These are phyloP conservation scores for Octonoba sinensis DNA, from an alignment of 2,888 invertebrate genomes.

Conservation along the genomic window DNA sequence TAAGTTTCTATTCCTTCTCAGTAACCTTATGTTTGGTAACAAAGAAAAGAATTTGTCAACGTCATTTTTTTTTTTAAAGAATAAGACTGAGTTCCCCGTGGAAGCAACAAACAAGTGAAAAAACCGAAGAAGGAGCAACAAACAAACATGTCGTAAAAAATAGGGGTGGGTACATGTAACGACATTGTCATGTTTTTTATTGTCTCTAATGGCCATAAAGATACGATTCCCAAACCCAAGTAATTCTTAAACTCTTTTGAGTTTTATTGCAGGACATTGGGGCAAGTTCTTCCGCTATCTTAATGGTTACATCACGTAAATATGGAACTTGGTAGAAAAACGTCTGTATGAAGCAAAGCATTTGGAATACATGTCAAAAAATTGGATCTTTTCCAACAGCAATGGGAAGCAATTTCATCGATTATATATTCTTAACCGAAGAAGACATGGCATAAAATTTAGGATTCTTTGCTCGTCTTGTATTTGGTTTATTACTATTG, in stretches of 20 bases:
- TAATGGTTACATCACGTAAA: constrained; percentile 58
- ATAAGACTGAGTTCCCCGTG: background rate
- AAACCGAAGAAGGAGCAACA: background rate
- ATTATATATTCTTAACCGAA: constrained; percentile 52
- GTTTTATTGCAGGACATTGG: constrained; percentile 56
- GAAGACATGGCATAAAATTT: constrained; percentile 47
- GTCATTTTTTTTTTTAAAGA: constrained; percentile 41
- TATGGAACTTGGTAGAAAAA: constrained; percentile 48
- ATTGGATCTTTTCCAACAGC: constrained; percentile 53
- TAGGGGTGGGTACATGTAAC: constrained; percentile 49
- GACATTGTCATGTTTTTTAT: constrained; percentile 62
- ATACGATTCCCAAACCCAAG: constrained; percentile 55
- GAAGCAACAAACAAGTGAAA: constrained; percentile 13
- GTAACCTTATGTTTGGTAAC: background rate
- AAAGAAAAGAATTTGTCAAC: constrained; percentile 42
- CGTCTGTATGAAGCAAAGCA: constrained; percentile 38
- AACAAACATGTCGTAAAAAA: constrained; percentile 47
- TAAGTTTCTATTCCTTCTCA: background rate
- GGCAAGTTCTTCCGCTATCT: constrained; percentile 54
- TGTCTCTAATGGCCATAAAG: constrained; percentile 63
- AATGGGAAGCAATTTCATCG: constrained; percentile 50
- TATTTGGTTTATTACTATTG: constrained; percentile 14
- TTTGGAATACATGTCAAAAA: constrained; percentile 55
- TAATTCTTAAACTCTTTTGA: constrained; percentile 62
- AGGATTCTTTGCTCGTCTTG: constrained; percentile 27